These are phyloP conservation scores for Catocala fraxini DNA, from an alignment of 2,888 invertebrate genomes.

Conservation along the genomic window DNA sequence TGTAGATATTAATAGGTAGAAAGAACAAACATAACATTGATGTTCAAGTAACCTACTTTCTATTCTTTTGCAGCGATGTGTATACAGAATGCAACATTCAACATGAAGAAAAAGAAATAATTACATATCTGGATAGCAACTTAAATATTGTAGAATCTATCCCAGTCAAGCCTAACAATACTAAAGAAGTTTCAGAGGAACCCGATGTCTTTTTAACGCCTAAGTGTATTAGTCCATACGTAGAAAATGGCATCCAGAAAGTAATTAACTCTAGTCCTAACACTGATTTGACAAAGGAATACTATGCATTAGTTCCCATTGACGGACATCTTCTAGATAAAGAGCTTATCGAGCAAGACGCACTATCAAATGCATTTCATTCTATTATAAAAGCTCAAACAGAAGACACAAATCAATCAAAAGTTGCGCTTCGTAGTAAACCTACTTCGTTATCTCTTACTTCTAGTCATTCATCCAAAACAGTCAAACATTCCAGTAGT, in stretches of 20 bases:
- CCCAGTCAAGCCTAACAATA: constrained; percentile 47
- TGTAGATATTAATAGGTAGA: neutral
- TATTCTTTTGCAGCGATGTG: constrained; percentile 73
- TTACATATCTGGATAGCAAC: constrained; percentile 74
- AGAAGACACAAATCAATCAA: constrained; percentile 59
- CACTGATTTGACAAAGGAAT: constrained; percentile 77
- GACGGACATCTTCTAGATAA: constrained; percentile 78
- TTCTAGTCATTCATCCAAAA: constrained; percentile 79
- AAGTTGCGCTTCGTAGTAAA: constrained; percentile 61
- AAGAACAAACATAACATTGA: neutral
- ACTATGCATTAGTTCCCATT: constrained; percentile 76
- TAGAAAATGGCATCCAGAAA: constrained; percentile 64
- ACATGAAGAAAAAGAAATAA: constrained; percentile 82
- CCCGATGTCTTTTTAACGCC: constrained; percentile 81
- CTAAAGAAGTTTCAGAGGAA: constrained; percentile 70
- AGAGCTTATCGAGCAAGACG: constrained; percentile 86
- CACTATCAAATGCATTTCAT: constrained; percentile 82
- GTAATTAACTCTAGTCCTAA: constrained; percentile 73
- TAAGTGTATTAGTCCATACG: constrained; percentile 74
- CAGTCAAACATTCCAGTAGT: constrained; percentile 76
- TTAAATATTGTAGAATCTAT: constrained; percentile 55
- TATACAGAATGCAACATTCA: constrained; percentile 83
- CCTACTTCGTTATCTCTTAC: constrained; percentile 75
- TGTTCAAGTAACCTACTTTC: neutral
- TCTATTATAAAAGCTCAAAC: constrained; percentile 76